Evolutionary conservation across 2,797 vertebrate species (phyloP).

Genomic region (Erithacus rubecula): DNA sequence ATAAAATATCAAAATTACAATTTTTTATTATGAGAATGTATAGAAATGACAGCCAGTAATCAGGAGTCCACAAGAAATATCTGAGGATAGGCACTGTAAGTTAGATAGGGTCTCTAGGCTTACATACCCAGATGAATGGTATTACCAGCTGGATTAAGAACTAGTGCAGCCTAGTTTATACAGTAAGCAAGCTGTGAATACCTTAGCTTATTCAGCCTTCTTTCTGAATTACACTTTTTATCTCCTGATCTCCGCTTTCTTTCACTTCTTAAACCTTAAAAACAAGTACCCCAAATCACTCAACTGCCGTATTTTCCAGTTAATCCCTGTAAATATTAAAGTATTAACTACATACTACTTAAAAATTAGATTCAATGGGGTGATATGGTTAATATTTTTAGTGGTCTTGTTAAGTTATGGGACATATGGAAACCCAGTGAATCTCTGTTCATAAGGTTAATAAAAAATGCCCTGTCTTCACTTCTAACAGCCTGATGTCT

Average conservation of each 20-base stretch:
- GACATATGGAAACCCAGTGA: not conserved
- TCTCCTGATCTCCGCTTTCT: not conserved
- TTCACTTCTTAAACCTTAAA: not conserved
- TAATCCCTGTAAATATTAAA: not conserved
- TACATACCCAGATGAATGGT: not conserved
- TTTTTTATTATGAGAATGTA: not conserved
- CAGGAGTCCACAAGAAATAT: not conserved
- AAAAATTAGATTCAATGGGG: not conserved
- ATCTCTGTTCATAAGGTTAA: not conserved
- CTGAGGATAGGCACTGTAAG: not conserved
- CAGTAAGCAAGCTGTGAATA: not conserved
- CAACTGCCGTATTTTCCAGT: not conserved
- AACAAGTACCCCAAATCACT: not conserved
- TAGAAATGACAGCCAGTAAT: not conserved
- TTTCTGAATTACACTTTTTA: not conserved
- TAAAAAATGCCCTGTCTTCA: slow-evolving; percentile 7
- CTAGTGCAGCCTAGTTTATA: not conserved
- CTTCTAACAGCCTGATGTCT: not conserved
- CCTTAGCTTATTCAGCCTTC: not conserved
- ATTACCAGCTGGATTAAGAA: not conserved
- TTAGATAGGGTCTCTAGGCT: not conserved
- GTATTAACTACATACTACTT: not conserved
- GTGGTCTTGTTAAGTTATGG: not conserved
- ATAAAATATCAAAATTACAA: not conserved
- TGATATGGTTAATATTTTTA: not conserved